These are phyloP conservation scores for Phalacrocorax aristotelis DNA, from an alignment of 2,113 vertebrate species.

Conservation along the genomic window DNA sequence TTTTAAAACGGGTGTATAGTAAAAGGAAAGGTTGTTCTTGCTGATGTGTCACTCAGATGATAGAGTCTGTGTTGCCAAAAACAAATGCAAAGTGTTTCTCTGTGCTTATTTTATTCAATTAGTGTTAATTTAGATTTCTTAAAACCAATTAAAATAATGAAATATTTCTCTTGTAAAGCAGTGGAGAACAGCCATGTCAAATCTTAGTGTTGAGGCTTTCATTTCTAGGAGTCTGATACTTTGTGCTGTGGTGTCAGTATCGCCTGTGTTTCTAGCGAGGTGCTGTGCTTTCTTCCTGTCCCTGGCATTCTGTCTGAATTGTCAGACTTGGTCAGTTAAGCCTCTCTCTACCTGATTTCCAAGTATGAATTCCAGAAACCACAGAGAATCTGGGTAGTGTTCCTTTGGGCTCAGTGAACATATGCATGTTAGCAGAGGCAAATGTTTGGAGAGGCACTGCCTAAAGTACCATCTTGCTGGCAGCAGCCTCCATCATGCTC, in stretches of 20 bases:
- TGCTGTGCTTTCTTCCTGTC: not conserved
- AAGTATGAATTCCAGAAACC: not conserved
- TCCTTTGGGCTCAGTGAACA: not conserved
- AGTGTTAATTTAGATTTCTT: not conserved
- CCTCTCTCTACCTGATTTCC: not conserved
- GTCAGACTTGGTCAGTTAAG: not conserved
- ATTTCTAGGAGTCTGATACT: not conserved
- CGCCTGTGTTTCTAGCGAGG: not conserved
- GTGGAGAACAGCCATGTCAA: not conserved
- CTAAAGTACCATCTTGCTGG: not conserved
- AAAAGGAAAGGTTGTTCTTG: not conserved
- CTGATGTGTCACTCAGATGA: not conserved
- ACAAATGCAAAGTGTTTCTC: not conserved
- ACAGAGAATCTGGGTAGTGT: not conserved
- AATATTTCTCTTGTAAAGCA: not conserved
- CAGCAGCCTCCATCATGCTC: not conserved
- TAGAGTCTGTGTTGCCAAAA: not conserved
- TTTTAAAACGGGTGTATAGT: not conserved
- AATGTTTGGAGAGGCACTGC: accelerated
- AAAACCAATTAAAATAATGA: not conserved
- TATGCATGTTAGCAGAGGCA: not conserved
- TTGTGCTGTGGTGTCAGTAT: not conserved
- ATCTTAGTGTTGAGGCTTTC: not conserved
- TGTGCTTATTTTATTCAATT: not conserved
- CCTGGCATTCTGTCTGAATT: not conserved